These are phyloP conservation scores for Belonocnema kinseyi DNA, from an alignment of 1,140 invertebrate genomes.

Conservation along the genomic window DNA sequence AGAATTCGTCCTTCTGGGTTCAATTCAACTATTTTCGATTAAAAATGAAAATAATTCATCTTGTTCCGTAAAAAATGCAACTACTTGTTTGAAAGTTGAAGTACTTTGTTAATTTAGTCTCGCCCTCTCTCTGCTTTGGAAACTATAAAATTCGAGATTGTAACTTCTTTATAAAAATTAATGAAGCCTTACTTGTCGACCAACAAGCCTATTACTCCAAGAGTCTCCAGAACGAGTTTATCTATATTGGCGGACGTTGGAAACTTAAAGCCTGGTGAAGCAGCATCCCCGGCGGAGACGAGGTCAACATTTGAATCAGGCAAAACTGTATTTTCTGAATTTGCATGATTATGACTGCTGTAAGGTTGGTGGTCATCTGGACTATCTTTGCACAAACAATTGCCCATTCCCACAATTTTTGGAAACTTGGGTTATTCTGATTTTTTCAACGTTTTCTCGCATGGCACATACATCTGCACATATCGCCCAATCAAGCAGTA, in stretches of 20 bases:
- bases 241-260: slow-evolving; percentile 78
- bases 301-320: slow-evolving; percentile 60
- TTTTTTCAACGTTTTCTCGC: background rate
- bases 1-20: too few relatives aligned
- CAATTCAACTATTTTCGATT: too few relatives aligned
- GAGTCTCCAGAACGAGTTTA: slow-evolving; percentile 86
- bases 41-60: too few relatives aligned
- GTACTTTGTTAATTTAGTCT: too few relatives aligned
- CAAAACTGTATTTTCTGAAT: slow-evolving; percentile 64
- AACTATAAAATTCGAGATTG: slow-evolving; percentile 27
- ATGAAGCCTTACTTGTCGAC: slow-evolving; percentile 84
- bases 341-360: slow-evolving; percentile 63
- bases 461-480: slow-evolving; percentile 10
- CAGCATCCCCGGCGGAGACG: slow-evolving; percentile 51
- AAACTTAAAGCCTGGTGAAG: slow-evolving; percentile 60
- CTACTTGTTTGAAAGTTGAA: too few relatives aligned
- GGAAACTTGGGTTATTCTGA: background rate
- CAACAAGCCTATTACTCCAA: slow-evolving; percentile 86
- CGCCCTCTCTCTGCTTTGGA: background rate
- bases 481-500: background rate
- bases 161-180: slow-evolving; percentile 27
- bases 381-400: slow-evolving; percentile 80
- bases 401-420: slow-evolving; percentile 76
- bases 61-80: too few relatives aligned
- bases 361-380: slow-evolving; percentile 70